Base-by-base conservation (phyloP, 2,797 vertebrate species). In the Acropternis orthonyx region DNA sequence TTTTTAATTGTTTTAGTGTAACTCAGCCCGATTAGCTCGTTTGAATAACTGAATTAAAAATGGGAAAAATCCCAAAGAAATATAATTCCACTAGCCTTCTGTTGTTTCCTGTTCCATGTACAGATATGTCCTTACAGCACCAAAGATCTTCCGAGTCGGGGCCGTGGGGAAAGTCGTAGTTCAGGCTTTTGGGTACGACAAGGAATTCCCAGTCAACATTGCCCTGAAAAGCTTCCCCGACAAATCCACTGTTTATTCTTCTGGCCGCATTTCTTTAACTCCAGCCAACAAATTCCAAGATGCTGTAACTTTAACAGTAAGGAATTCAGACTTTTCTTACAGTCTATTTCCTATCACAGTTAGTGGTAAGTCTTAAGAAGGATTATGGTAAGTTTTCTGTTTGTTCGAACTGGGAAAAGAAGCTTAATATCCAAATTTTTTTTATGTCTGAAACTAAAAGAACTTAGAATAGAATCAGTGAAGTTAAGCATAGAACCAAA, bases 101-200 rank as follows among this genome's bases (percentile, higher is more conserved):
- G 3, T 62, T 76, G 27, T 67, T 91, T 85, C 56, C 6, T 65
- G 30, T 96, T 97, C 89, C 22, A 0, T 36, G 56, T 80, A 28
- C 97, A 99, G 99, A 12, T 99, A 98, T 19, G 95, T 99, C 92
- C 92, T 99, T 36, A 98, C 98, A 18, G 98, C 98, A 39, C 99
- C 99, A 19, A 98, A 97, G 94, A 49, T 97, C 6, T 82, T 99
- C 41, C 95, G 96, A 32, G 85, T 98, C 59, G 99, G 98, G 17
- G 98, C 99, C 2, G 71, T 93, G 71, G 98, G 99, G 95, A 98
- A 96, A 9, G 98, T 99, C 23, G 92, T 99, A 26, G 82, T 99
- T 74, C 99, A 99, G 96, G 89, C 98, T 75, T 99, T 99, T 89
- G 98, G 98, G 27, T 98, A 98, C 15, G 76, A 97, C 0, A 26